A percentile compares a stretch with the other conserved stretches of the same genome.
Evolutionary conservation across 2,797 vertebrate species (phyloP).

Genomic region (Catharus ustulatus): DNA sequence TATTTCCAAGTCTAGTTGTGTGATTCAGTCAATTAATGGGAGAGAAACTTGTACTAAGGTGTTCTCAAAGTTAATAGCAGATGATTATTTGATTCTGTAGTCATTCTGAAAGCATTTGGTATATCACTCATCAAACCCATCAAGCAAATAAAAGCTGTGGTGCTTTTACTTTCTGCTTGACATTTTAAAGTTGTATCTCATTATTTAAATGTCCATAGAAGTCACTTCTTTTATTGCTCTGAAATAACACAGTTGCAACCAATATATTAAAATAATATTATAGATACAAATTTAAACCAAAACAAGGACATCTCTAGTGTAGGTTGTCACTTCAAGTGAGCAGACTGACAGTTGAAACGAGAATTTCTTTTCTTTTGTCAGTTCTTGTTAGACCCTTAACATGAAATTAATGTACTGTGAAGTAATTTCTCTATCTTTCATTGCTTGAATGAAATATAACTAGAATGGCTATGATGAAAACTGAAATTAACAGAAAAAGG

Average conservation of each 20-base stretch:
- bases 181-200: not conserved
- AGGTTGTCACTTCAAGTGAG: slow-evolving; percentile 28
- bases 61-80: slow-evolving; percentile 2
- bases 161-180: slow-evolving; percentile 19
- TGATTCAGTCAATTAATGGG: not conserved
- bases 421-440: slow-evolving; percentile 28
- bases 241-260: not conserved
- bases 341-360: not conserved
- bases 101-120: not conserved
- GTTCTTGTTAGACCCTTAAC: slow-evolving; percentile 8
- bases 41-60: not conserved
- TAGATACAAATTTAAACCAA: slow-evolving; percentile 1
- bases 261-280: slow-evolving; percentile 12
- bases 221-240: not conserved
- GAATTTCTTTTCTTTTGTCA: slow-evolving; percentile 40
- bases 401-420: slow-evolving; percentile 36
- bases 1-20: not conserved
- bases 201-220: slow-evolving; percentile 18
- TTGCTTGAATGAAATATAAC: not conserved
- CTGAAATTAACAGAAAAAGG: not conserved
- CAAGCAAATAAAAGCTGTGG: not conserved
- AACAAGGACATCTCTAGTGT: slow-evolving; percentile 12
- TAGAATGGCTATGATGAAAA: not conserved
- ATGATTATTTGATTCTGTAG: not conserved
- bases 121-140: not conserved